A percentile compares a stretch with the other conserved stretches of the same genome.
Conservation (phyloP, 2,113 vertebrate species). For the Cottus gobio region DNA sequence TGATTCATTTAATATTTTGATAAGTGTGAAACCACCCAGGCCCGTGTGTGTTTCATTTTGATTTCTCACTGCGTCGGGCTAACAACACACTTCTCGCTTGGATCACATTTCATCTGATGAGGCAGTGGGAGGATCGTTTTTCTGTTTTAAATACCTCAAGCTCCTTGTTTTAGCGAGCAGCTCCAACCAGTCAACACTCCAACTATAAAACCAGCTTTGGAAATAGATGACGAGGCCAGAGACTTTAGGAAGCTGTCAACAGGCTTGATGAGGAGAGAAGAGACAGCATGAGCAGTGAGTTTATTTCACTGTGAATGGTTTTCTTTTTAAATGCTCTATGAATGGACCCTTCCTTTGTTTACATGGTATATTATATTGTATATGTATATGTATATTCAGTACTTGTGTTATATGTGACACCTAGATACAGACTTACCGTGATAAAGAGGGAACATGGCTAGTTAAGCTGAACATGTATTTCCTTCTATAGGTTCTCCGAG, state of each 20-base stretch:
- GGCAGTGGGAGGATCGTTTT: conserved; percentile 48
- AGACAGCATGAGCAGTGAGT: background rate
- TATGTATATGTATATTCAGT: background rate
- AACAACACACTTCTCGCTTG: conserved; percentile 12
- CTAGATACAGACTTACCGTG: background rate
- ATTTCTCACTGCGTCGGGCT: conserved; percentile 14
- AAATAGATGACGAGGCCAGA: background rate
- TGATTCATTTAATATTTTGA: conserved; percentile 45
- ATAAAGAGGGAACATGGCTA: background rate
- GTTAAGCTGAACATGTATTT: background rate
- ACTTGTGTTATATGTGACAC: background rate
- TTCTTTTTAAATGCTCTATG: background rate
- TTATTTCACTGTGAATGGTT: conserved; percentile 13
- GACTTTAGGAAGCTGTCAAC: conserved; percentile 10
- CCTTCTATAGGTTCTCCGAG: background rate
- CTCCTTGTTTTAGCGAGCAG: conserved; percentile 54
- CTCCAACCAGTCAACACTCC: conserved; percentile 36
- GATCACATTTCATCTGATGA: conserved; percentile 50
- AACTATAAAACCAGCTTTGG: conserved; percentile 5
- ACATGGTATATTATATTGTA: too few relatives aligned
- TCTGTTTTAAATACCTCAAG: conserved; percentile 56
- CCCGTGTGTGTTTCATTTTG: conserved; percentile 41
- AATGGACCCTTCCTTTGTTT: background rate
- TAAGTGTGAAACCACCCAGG: conserved; percentile 36
- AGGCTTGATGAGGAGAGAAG: conserved; percentile 6